These are phyloP conservation scores for Cheilosia scutellata DNA, from an alignment of 2,888 invertebrate genomes.

Conservation along the genomic window DNA sequence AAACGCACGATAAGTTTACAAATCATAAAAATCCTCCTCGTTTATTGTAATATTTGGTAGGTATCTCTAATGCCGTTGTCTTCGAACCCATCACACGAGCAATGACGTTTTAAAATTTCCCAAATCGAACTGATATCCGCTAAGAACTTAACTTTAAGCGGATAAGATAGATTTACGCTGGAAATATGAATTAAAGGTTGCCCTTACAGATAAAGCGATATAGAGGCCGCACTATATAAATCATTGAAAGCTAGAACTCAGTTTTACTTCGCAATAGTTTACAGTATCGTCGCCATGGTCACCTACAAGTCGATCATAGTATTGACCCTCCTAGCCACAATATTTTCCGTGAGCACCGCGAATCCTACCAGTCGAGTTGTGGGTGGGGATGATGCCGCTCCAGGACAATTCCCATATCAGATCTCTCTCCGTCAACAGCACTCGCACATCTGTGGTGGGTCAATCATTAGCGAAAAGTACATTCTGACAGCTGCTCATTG, in stretches of 20 bases:
- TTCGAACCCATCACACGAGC: neutral
- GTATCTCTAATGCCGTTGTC: too few species aligned
- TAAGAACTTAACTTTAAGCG: neutral
- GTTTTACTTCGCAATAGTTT: neutral
- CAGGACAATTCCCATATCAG: neutral
- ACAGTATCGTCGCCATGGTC: constrained; percentile 17
- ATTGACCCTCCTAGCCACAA: neutral
- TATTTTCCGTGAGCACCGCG: constrained; percentile 7
- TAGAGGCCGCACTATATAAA: constrained; percentile 21
- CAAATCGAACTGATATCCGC: neutral
- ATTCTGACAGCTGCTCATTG: constrained; percentile 5
- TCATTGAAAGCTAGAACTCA: neutral
- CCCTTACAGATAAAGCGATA: constrained; percentile 11
- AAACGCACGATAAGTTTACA: too few species aligned
- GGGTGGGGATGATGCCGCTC: neutral
- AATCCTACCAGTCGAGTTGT: constrained; percentile 65
- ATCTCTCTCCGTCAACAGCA: constrained; percentile 54
- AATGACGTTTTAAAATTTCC: constrained; percentile 2
- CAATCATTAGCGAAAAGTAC: neutral
- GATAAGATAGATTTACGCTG: constrained; percentile 17
- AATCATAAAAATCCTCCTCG: too few species aligned
- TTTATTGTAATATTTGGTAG: too few species aligned
- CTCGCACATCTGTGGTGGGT: neutral
- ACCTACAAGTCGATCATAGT: neutral
- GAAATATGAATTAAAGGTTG: neutral